A percentile compares a stretch with the other conserved stretches of the same genome.
Conservation (phyloP, 2,888 invertebrate genomes). For the Drosophila barbarae region DNA sequence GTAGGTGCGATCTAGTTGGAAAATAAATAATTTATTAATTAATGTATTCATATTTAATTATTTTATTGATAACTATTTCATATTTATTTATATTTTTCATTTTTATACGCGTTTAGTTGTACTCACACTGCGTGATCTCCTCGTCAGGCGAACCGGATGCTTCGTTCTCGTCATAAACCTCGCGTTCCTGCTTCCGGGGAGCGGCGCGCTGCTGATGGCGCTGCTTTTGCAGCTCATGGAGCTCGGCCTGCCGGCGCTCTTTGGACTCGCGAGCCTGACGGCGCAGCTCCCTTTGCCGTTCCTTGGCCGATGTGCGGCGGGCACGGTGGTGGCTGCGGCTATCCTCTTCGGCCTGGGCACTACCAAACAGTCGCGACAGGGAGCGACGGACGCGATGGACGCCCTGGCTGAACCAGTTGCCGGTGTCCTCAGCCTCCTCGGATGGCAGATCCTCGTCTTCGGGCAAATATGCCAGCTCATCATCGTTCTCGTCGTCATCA, state of each 20-base stretch:
- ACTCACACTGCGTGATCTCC: constrained; percentile 57
- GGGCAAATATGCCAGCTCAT: constrained; percentile 1
- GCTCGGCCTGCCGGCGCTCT: constrained; percentile 17
- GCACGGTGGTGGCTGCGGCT: constrained; percentile 9
- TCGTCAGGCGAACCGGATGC: constrained; percentile 62
- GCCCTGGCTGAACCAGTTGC: constrained; percentile 70
- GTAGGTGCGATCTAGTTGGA: constrained; percentile 65
- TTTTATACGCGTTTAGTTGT: too few relatives aligned
- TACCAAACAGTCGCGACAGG: constrained; percentile 70
- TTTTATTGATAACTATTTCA: neutral
- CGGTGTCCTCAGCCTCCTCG: constrained; percentile 16
- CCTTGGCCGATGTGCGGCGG: constrained; percentile 4
- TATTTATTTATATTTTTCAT: neutral
- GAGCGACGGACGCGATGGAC: constrained; percentile 76
- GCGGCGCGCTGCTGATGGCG: constrained; percentile 15
- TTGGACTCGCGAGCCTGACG: constrained; percentile 1
- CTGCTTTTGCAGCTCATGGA: constrained; percentile 16
- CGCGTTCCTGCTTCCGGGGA: constrained; percentile 50
- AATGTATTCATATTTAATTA: neutral
- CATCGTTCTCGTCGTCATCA: neutral
- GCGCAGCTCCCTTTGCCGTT: constrained; percentile 20
- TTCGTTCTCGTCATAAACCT: constrained; percentile 49
- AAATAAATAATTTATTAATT: too few relatives aligned
- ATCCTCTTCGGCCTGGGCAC: constrained; percentile 35
- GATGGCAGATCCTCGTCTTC: constrained; percentile 25